Conservation (phyloP, 2,113 vertebrate genomes). For the Pygoscelis antarcticus region DNA sequence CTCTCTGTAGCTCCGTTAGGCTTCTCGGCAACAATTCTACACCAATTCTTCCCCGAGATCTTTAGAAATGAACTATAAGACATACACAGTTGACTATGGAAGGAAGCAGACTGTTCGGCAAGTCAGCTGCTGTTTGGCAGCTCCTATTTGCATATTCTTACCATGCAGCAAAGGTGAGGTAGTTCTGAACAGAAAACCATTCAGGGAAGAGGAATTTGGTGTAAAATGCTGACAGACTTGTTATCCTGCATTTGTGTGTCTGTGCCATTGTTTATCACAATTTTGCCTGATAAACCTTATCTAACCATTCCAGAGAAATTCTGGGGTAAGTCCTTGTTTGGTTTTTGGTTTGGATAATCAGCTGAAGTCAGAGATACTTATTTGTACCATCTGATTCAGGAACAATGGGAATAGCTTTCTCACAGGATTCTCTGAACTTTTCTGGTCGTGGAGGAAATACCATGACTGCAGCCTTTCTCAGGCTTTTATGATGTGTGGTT, state of each 20-base stretch:
- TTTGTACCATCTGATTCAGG: not conserved
- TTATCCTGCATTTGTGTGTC: not conserved
- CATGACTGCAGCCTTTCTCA: not conserved
- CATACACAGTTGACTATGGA: not conserved
- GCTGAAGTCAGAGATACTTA: not conserved
- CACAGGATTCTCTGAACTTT: not conserved
- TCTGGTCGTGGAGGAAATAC: not conserved
- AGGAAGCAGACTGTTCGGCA: not conserved
- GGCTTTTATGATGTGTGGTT: not conserved
- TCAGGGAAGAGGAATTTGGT: not conserved
- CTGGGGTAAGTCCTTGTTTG: not conserved
- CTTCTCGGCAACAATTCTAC: conserved; percentile 5
- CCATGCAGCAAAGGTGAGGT: not conserved
- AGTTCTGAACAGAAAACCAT: not conserved
- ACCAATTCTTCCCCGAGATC: not conserved
- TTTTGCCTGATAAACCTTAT: not conserved
- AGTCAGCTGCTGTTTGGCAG: not conserved
- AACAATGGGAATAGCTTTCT: not conserved
- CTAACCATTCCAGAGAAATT: not conserved
- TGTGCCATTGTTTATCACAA: not conserved
- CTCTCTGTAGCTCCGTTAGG: not conserved
- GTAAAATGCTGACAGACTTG: not conserved
- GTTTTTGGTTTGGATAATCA: not conserved
- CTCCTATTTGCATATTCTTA: not conserved
- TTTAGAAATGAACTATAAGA: not conserved